Base-by-base conservation (phyloP, 2,797 vertebrate genomes). In the Poeciliopsis presidionis region DNA sequence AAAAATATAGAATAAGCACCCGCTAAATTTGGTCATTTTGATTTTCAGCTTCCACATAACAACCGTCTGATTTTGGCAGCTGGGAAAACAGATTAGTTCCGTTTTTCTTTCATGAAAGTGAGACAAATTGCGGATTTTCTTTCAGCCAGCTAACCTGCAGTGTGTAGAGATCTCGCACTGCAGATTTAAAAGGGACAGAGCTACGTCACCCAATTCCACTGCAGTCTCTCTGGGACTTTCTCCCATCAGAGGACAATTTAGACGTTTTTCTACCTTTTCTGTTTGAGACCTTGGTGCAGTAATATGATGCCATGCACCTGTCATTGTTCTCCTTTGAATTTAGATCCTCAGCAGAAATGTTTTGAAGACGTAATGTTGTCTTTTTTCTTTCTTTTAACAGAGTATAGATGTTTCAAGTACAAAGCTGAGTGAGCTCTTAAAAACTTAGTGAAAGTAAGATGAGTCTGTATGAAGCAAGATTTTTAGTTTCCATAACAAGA, bases 101-200 rank as follows among this genome's bases (percentile, higher is more conserved):
- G 0, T n/a, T 69, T 69, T 41, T 25, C n/a, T 55, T 55, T n/a
- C 11, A n/a, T 22, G 20, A 65, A 39, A 65, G 33, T 1, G 9
- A 39, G 63, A 13, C 2, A 69, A 43, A 13, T 22, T 28, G 4
- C 1, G 39, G 28, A 5, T 43, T 25, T 69, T 45, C 41, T 43
- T 69, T 69, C 65, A 69, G 22, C 39, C 22, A 69, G 65, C 43
- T 70, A 43, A 46, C 67, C 25, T 45, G 25, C 67, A 70, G 43
- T 70, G 67, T 7, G 0, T 41, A 70, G 41, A 16, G 30, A 12
- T n/a, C 4, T 12, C 20, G 12, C 11, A 12, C 9, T 3, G 25
- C 53, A 12, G 20, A 20, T 13, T 41, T 6, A 2, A 39, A 67
- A 39, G 36, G 20, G 36, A 39, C 63, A 41, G 30, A 20, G 7